phyloP scores from a whole-genome alignment of 2,888 invertebrate genomes.

The Rotaria magnacalcarata region DNA sequence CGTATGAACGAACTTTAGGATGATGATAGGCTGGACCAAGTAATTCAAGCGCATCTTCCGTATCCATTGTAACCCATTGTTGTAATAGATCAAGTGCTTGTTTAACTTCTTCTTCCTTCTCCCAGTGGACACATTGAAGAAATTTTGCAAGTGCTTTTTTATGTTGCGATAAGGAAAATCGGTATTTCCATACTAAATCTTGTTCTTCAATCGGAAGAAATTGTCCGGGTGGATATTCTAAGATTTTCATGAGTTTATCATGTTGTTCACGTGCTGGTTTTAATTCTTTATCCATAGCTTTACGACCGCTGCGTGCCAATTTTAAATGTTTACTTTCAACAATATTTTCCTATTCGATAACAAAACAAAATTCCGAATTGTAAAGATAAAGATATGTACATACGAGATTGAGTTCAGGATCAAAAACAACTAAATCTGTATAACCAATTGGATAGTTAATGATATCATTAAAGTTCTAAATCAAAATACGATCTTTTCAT shows the following conservation, averaged over 20 bases:
- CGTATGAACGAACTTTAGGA: constrained; percentile 77
- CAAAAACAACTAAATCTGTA: constrained; percentile 58
- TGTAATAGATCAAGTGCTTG: constrained; percentile 83
- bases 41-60: constrained; percentile 87
- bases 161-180: constrained; percentile 83
- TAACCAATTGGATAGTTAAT: constrained; percentile 66
- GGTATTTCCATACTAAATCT: constrained; percentile 92
- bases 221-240: constrained; percentile 40
- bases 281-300: constrained; percentile 77
- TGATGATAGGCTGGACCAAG: constrained; percentile 72
- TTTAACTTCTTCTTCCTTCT: constrained; percentile 74
- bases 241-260: constrained; percentile 70
- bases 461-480: constrained; percentile 70
- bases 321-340: constrained; percentile 95
- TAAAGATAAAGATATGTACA: not conserved
- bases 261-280: constrained; percentile 81
- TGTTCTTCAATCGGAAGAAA: constrained; percentile 71
- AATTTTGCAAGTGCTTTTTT: constrained; percentile 94
- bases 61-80: constrained; percentile 88
- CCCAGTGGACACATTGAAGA: constrained; percentile 95
- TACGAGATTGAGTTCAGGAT: constrained; percentile 59
- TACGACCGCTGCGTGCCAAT: constrained; percentile 81
- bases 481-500: constrained; percentile 19
- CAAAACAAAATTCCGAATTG: not conserved
- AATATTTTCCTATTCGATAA: constrained; percentile 74